Base-by-base conservation (phyloP, 2,888 invertebrate genomes). In the Agrotis segetum region DNA sequence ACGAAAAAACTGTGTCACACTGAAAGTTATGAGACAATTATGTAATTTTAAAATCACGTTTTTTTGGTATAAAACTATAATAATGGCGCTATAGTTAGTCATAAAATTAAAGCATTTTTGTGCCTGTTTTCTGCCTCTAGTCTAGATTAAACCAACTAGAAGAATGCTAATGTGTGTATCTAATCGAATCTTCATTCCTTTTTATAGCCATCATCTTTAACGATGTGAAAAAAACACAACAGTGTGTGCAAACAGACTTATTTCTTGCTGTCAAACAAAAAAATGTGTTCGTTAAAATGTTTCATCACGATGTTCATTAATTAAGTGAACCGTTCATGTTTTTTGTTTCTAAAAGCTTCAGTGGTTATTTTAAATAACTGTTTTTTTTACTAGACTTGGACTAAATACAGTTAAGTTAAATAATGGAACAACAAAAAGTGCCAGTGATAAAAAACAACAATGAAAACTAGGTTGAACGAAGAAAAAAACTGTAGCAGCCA, bases 11-110 rank as follows among this genome's bases (percentile, higher is more conserved):
- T 77, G 67, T 82, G 85, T 68, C 80, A 68, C 67, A 65, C 50
- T 69, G 71, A 80, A 83, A 85, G 81, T 83, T 76, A 78, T 74
- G 40, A 79, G 76, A 79, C 59, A 55, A 60, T 85, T 84, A 83
- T 60, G 60, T 81, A 85, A 84, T 67, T 72, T 52, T 24, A 65
- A 79, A 67, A 74, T 70, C 56, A 74, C 55, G 74, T 63, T 74
- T 83, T 83, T 29, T 71, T 71, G n/a, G n/a, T 67, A 29, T 58
- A 59, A 71, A 68, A 66, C 47, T 56, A 13, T 65, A 44, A 11
- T 49, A 44, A 56, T 1, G 0, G 44, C 14, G 61, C 21, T 46
- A 44, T 13, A 81, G 24, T 58, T 14, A 9, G 3, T 67, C 16
- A 17, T 13, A 40, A 62, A 50, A 34, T 63, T 49, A 16, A 11